Conservation (phyloP, 2,888 invertebrate species). For the Amphipyra tragopoginis region DNA sequence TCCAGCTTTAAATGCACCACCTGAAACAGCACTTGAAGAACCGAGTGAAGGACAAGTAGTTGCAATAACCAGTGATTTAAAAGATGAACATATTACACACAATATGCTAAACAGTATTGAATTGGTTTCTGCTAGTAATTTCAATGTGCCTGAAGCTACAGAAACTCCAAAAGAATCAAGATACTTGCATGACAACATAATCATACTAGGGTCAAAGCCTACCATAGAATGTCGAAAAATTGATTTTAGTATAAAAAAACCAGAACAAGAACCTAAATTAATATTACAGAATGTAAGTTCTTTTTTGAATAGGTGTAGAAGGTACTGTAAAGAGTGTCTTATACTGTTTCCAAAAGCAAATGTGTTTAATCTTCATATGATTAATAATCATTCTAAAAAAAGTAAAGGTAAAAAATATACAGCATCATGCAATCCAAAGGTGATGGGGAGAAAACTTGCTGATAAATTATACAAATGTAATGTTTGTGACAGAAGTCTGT, state of each 20-base stretch:
- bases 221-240: constrained; percentile 35
- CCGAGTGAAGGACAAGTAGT: constrained; percentile 27
- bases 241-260: constrained; percentile 11
- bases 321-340: constrained; percentile 74
- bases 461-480: constrained; percentile 55
- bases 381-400: constrained; percentile 15
- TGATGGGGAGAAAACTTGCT: constrained; percentile 10
- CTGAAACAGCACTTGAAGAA: constrained; percentile 2
- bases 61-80: constrained; percentile 1
- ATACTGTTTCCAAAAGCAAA: constrained; percentile 71
- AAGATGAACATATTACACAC: not conserved
- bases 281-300: constrained; percentile 65
- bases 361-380: constrained; percentile 20
- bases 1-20: constrained; percentile 14
- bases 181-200: constrained; percentile 62
- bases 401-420: not conserved
- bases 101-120: not conserved
- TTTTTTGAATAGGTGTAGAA: constrained; percentile 67
- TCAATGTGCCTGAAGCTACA: not conserved
- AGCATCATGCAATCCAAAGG: not conserved
- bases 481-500: constrained; percentile 58
- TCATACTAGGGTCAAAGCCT: constrained; percentile 74
- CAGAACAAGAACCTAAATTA: constrained; percentile 58
- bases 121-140: not conserved
- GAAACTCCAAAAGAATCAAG: constrained; percentile 13